Evolutionary conservation across 1,140 invertebrate genomes (phyloP).

Genomic region (Asbolus verrucosus): DNA sequence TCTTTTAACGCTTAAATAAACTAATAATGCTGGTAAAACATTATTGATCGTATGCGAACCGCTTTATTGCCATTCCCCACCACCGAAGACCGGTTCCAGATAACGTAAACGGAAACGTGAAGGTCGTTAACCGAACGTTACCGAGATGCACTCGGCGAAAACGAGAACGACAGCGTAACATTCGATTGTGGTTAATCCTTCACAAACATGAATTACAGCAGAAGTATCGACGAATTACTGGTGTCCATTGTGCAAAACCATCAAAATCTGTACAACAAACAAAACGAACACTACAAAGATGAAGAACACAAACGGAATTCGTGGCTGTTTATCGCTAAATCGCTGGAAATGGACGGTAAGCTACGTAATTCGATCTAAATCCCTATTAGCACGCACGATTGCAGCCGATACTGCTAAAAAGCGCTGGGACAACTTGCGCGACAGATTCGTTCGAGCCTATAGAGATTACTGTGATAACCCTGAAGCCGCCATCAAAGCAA

Average conservation of each 20-base stretch:
- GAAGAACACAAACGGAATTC: neutral
- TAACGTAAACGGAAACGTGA: slow-evolving; percentile 30
- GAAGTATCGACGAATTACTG: neutral
- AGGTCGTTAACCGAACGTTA: slow-evolving; percentile 25
- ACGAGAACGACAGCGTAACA: neutral
- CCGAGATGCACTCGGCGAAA: neutral
- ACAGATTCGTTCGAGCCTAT: slow-evolving; percentile 19
- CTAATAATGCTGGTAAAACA: too few species aligned
- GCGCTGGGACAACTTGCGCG: slow-evolving; percentile 11
- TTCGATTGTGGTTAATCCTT: neutral
- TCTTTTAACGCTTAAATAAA: too few species aligned
- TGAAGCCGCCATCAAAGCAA: neutral
- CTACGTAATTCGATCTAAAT: neutral
- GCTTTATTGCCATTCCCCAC: too few species aligned
- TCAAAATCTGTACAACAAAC: slow-evolving; percentile 5
- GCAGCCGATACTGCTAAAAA: neutral
- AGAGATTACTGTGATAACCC: slow-evolving; percentile 9
- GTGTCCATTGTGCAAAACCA: slow-evolving; percentile 12
- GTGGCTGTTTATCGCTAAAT: neutral
- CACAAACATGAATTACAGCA: neutral
- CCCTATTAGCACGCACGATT: neutral
- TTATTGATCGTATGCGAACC: too few species aligned
- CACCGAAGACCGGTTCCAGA: too few species aligned
- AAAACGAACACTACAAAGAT: slow-evolving; percentile 14
- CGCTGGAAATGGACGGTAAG: neutral